These are phyloP conservation scores for Hoplostethus atlanticus DNA, from an alignment of 2,797 vertebrate species.

Conservation along the genomic window DNA sequence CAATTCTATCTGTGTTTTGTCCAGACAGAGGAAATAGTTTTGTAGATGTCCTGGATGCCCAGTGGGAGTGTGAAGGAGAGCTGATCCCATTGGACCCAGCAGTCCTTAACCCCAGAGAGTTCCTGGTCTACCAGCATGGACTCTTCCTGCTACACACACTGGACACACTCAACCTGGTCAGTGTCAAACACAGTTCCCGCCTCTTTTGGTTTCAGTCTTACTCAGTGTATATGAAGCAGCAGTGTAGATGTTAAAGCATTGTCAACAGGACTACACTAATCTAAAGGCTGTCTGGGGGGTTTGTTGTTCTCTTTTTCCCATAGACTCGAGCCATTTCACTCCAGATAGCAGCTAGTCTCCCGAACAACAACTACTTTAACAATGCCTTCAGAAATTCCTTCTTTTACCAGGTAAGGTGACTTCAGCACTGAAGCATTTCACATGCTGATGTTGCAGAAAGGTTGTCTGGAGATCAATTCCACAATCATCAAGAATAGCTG, in stretches of 20 bases:
- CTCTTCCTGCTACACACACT: constrained; percentile 85
- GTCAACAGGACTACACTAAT: neutral
- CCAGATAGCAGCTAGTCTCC: constrained; percentile 86
- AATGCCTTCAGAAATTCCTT: constrained; percentile 90
- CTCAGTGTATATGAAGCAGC: neutral
- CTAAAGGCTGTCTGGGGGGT: no score
- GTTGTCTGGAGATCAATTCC: no score
- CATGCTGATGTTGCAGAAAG: no score
- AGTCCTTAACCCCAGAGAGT: constrained; percentile 86
- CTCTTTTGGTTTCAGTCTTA: neutral
- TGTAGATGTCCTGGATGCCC: constrained; percentile 79
- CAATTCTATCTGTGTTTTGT: constrained; percentile 29
- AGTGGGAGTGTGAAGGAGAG: constrained; percentile 82
- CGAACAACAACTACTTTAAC: constrained; percentile 77
- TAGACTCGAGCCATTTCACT: constrained; percentile 87
- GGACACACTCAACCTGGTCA: constrained; percentile 78
- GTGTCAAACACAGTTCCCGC: constrained; percentile 17
- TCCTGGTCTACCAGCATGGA: constrained; percentile 88
- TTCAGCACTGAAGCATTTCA: neutral
- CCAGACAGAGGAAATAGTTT: constrained; percentile 69
- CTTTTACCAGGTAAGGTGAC: constrained; percentile 89
- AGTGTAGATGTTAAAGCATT: neutral
- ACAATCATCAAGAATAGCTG: no score
- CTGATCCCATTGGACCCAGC: constrained; percentile 74
- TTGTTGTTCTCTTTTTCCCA: constrained; percentile 30